Percentiles rank a stretch among this genome's conserved stretches.
phyloP scores from a whole-genome alignment of 2,888 invertebrate species.

The Eupithecia pulchellata region DNA sequence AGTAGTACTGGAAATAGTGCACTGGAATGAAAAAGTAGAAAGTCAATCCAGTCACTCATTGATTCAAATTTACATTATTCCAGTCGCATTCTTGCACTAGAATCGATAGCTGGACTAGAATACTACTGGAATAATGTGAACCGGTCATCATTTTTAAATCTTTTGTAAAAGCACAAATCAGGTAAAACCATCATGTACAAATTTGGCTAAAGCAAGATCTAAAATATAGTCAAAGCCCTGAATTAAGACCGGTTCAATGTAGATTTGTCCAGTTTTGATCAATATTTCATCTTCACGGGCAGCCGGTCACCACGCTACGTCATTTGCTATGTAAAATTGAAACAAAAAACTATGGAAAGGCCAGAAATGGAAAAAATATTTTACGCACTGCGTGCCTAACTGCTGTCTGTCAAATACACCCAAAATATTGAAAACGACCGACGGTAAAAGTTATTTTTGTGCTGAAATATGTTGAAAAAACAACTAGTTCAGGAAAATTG shows the following conservation, averaged over 20 bases:
- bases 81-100: no score
- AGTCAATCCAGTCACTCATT: no score
- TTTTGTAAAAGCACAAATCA: background rate
- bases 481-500: background rate
- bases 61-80: no score
- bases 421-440: background rate
- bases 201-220: background rate
- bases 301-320: conserved; percentile 67
- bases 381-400: background rate
- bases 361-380: background rate
- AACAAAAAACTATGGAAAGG: conserved; percentile 37
- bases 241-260: conserved; percentile 6
- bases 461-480: background rate
- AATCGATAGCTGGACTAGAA: no score
- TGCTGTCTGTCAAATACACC: background rate
- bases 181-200: background rate
- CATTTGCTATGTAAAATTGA: conserved; percentile 51
- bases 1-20: no score
- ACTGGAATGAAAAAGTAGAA: no score
- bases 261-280: conserved; percentile 68
- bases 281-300: conserved; percentile 73
- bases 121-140: no score
- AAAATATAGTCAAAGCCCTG: background rate
- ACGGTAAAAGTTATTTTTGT: background rate
- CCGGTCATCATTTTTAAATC: background rate